Base-by-base conservation (phyloP, 2,113 vertebrate genomes). In the Cnemophilus loriae region DNA sequence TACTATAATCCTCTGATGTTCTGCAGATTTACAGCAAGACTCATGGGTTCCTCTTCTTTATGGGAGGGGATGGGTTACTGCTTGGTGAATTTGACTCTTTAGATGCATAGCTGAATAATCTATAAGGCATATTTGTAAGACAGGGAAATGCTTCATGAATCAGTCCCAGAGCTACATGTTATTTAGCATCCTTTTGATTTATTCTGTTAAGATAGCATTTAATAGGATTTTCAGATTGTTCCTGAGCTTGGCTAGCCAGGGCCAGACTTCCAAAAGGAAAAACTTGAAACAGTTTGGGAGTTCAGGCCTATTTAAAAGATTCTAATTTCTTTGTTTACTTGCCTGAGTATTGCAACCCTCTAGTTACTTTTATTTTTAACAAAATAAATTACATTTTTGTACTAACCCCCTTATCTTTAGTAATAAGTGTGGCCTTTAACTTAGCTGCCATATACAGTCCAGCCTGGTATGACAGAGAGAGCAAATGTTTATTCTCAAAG, bases 1-100 rank as follows among this genome's bases (percentile, higher is more conserved):
- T 84, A 60, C 56, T 89, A 50, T 93, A 96, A 96, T 91, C 86
- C 83, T 93, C 73, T 64, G 69, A 74, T 64, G 44, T 81, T 93
- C 84, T 95, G 60, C 52, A 92, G 80, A 81, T 75, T 93, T 93
- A 94, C 52, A 71, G 80, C 2, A 4, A 60, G 76, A 49, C 76
- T 95, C 27, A 21, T n/a, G 64, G 44, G n/a, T 84, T 88, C 74
- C 17, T 35, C 27, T 93, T 60, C 49, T 77, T 90, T 75, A 17
- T 35, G 69, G 89, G 35, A 90, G 41, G 22, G 20, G 24, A 64
- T 81, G 64, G 68, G 83, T 70, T 70, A 42, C 13, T 81, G 30
- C 79, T 86, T 52, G 52, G 80, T 75, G 76, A 84, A 64, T 92
- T 93, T 89, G 84, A 68, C 47, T 69, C 18, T 70, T 77, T 12